Conservation (phyloP, 2,797 vertebrate genomes). For the Acomys russatus region DNA sequence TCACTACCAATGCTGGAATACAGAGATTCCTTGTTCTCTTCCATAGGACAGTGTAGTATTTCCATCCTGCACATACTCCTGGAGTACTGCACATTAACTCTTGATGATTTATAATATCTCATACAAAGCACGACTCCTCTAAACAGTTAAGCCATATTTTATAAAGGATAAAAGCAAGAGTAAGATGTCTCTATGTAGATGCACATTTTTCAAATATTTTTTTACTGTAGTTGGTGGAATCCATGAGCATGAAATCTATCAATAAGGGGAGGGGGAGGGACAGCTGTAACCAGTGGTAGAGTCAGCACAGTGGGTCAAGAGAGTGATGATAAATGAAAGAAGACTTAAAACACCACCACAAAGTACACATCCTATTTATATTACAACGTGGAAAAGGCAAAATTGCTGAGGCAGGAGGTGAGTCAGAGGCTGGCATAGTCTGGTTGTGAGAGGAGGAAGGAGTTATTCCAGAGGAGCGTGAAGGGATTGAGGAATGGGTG, state of each 20-base stretch:
- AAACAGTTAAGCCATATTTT: not conserved
- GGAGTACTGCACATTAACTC: not conserved
- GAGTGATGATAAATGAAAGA: slow-evolving; percentile 10
- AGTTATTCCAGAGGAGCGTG: rapidly evolving
- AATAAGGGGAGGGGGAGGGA: too few relatives aligned
- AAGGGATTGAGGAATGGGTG: not conserved
- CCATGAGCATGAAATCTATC: not conserved
- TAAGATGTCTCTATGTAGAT: not conserved
- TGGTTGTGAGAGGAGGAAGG: not conserved
- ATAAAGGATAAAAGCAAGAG: not conserved
- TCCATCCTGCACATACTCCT: not conserved
- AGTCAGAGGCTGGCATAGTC: not conserved
- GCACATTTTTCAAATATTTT: not conserved
- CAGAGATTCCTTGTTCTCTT: not conserved
- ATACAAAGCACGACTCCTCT: not conserved
- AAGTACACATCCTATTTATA: not conserved
- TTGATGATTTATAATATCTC: not conserved
- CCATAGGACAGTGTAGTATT: not conserved
- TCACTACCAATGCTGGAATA: not conserved
- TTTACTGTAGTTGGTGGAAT: not conserved
- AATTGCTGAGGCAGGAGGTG: not conserved
- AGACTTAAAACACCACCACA: not conserved
- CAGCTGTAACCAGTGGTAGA: not conserved
- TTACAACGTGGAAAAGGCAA: not conserved
- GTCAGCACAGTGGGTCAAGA: not conserved